Evolutionary conservation across 2,113 vertebrate species (phyloP), one percentile per base, ranked within the genome.

Genomic region (Cyanoliseus patagonus): DNA sequence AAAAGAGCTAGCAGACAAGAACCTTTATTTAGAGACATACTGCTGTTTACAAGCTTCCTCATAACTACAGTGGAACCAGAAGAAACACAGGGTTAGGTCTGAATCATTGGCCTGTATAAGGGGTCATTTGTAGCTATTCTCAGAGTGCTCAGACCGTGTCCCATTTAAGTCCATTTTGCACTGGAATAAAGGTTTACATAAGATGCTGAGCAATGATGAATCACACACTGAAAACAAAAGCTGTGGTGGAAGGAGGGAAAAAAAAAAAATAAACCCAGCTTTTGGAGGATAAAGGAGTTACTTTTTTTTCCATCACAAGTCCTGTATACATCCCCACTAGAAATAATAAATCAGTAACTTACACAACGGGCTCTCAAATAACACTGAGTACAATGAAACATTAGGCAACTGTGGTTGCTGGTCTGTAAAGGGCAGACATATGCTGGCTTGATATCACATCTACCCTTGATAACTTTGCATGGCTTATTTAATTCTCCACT

Each of bases 111-210:
- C 69, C 78, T 88, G 92, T 82, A 2, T 30, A 75, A 94, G 57
- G 22, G 86, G 88, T 86, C 96, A 94, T 59, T 94, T 84, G 80
- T 42, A 96, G 81, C 88, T 89, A 83, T 95, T 96, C 88, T 86
- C 91, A 92, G 74, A 94, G 85, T 18, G 81, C 94, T 91, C 51
- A 89, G 77, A 94, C 81, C 59, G 70, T 96, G 95, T 89, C 94
- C 95, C 95, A 96, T 92, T 96, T 94, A 86, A 96, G 73, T 20
- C 55, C 66, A 23, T 86, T 97, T 61, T 94, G 86, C 66, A 61
- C 80, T 69, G 73, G 42, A 95, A 94, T 90, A 93, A 94, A 95
- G 80, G 88, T 96, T 96, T 97, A 96, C 90, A 86, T 96, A 96
- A 97, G 95, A 73, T 1, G 4, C 73, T 35, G 86, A 66, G 83